A percentile compares a stretch with the other conserved stretches of the same genome.
These are phyloP conservation scores for Eilema depressum DNA, from an alignment of 2,888 invertebrate species.

Conservation along the genomic window DNA sequence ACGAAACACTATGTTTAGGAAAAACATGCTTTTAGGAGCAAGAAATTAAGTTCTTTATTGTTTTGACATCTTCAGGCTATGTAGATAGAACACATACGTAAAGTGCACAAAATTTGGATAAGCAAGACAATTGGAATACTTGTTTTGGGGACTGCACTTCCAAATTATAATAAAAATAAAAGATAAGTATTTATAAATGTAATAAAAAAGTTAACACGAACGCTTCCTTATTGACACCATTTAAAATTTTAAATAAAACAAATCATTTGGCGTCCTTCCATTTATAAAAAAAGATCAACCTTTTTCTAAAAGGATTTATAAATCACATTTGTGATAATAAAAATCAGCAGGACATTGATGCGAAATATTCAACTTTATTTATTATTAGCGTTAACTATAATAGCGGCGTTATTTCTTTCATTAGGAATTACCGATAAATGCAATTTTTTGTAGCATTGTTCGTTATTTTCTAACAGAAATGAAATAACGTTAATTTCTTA, in stretches of 20 bases:
- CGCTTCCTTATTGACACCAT: conserved; percentile 57
- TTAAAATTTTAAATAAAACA: conserved; percentile 31
- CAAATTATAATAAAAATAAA: conserved; percentile 31
- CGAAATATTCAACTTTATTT: conserved; percentile 6
- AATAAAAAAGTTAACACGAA: conserved; percentile 48
- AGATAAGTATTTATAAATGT: conserved; percentile 24
- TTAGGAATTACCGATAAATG: background rate
- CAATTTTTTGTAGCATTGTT: background rate
- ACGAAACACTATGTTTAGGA: background rate
- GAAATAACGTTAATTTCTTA: background rate
- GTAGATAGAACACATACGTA: conserved; percentile 27
- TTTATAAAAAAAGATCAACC: conserved; percentile 19
- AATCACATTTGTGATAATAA: conserved; percentile 20
- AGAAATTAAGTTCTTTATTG: background rate
- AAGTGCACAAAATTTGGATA: conserved; percentile 42
- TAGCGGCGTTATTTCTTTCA: conserved; percentile 23
- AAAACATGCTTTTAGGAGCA: background rate
- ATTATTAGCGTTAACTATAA: conserved; percentile 10
- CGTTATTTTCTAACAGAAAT: background rate
- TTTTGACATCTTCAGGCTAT: conserved; percentile 12
- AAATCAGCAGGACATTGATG: conserved; percentile 24
- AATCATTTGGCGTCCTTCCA: conserved; percentile 52
- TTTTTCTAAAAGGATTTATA: conserved; percentile 18
- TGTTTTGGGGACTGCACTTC: conserved; percentile 41
- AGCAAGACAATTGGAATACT: conserved; percentile 28